Base-by-base conservation (phyloP, 2,888 invertebrate species). In the Phorcus lineatus region DNA sequence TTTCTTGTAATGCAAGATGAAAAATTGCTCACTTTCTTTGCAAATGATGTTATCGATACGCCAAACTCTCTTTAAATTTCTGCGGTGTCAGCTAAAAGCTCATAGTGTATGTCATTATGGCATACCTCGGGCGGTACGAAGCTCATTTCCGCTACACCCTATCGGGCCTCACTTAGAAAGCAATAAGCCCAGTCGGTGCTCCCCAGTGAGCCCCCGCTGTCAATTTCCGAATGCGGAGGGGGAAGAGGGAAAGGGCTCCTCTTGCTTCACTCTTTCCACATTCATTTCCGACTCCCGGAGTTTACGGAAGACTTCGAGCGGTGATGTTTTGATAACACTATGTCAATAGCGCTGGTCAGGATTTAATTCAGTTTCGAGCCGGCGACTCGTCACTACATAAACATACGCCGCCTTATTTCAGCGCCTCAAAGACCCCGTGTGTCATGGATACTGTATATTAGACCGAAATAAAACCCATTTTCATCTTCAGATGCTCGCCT, bases 281-380 rank as follows among this genome's bases (percentile, higher is more conserved):
- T 70, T 70, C 70, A 70, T 70, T 70, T 70, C 70, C 70, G 70
- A 70, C 40, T 19, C 19, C 19, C 70, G 36, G 70, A 36, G 70
- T 36, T 40, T 19, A n/a, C 70, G 31, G 36, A 31, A 70, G 70
- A 31, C 70, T 36, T 13, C 17, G 31, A 70, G 19, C 16, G 36
- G 31, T 24, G 70, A 70, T 70, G 70, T 70, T 70, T 70, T 70
- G 70, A 70, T 70, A 70, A 70, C 70, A 36, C 70, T 36, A 11
- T 19, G 70, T 31, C 70, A 70, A 70, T 70, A 31, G 36, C 70
- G 17, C n/a, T 36, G 40, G 70, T 36, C 70, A 19, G 70, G 70
- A 31, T 70, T 70, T 70, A 70, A 70, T 70, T 70, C 70, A 70
- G 70, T 36, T 36, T 70, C 36, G 70, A 36, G 36, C 31, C 70